phyloP scores from a whole-genome alignment of 2,797 vertebrate species.

The Pterois miles region DNA sequence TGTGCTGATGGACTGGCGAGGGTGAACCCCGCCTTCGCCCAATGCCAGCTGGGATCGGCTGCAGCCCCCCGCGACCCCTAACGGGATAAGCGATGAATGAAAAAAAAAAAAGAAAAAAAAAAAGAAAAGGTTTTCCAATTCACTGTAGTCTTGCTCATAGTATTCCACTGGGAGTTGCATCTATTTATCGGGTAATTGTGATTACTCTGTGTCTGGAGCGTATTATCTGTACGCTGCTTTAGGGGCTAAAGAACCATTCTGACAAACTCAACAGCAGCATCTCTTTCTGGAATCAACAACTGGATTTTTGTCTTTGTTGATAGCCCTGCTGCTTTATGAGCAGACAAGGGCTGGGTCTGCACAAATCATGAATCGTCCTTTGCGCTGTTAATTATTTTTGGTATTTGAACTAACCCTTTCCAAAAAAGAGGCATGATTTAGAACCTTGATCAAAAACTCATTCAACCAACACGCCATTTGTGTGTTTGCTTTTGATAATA shows the following conservation, averaged over 20 bases:
- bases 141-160: not conserved
- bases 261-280: not conserved
- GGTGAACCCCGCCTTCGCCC: too few relatives aligned
- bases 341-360: not conserved
- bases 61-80: too few relatives aligned
- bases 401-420: not conserved
- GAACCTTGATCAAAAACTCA: not conserved
- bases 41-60: too few relatives aligned
- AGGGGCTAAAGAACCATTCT: constrained; percentile 6
- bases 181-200: not conserved
- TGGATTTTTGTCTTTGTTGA: not conserved
- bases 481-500: not conserved
- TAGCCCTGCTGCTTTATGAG: not conserved
- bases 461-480: not conserved
- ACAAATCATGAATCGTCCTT: not conserved
- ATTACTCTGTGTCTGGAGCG: not conserved
- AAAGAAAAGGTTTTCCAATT: not conserved
- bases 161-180: not conserved
- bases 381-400: not conserved
- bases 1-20: too few relatives aligned
- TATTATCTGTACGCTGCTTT: not conserved
- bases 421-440: not conserved
- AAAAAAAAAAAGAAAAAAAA: too few relatives aligned
- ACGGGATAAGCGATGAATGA: too few relatives aligned
- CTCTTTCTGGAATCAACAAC: constrained; percentile 11